Conservation (phyloP, 2,888 invertebrate genomes). For the Petrophora chlorosata region DNA sequence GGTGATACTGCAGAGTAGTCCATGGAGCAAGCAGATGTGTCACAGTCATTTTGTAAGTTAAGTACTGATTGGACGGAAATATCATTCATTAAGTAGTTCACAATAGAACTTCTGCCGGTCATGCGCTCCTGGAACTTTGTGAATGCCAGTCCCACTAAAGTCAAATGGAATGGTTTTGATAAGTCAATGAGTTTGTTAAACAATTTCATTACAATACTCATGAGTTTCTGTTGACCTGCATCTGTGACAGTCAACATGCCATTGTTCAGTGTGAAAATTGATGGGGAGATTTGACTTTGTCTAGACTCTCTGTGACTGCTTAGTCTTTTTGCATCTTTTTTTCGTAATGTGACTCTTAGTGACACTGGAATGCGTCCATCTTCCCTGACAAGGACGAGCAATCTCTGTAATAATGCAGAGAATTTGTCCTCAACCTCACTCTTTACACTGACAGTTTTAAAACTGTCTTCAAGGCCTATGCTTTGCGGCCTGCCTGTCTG, state of each 20-base stretch:
- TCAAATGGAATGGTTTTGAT: conserved; percentile 90
- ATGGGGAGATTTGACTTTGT: conserved; percentile 88
- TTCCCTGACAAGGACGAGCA: conserved; percentile 88
- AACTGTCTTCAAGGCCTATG: conserved; percentile 91
- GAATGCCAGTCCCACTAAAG: conserved; percentile 91
- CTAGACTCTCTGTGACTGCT: conserved; percentile 89
- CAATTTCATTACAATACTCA: conserved; percentile 88
- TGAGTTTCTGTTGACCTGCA: conserved; percentile 85
- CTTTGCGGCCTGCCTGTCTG: conserved; percentile 90
- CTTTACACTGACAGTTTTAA: conserved; percentile 88
- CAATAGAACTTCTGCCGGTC: conserved; percentile 88
- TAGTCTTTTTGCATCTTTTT: conserved; percentile 87
- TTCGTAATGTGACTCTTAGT: conserved; percentile 89
- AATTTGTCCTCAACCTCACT: conserved; percentile 90
- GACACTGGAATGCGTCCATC: conserved; percentile 91
- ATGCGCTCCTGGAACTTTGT: conserved; percentile 90
- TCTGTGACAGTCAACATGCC: conserved; percentile 78
- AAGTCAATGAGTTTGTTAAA: conserved; percentile 89
- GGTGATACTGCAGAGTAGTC: conserved; percentile 77
- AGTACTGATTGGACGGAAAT: conserved; percentile 91
- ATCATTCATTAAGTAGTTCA: conserved; percentile 89
- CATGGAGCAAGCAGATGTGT: conserved; percentile 74
- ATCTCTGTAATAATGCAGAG: conserved; percentile 86
- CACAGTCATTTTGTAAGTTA: conserved; percentile 84
- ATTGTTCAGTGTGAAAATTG: conserved; percentile 82